Conservation (phyloP, 2,888 invertebrate species). For the Dryococelus australis region DNA sequence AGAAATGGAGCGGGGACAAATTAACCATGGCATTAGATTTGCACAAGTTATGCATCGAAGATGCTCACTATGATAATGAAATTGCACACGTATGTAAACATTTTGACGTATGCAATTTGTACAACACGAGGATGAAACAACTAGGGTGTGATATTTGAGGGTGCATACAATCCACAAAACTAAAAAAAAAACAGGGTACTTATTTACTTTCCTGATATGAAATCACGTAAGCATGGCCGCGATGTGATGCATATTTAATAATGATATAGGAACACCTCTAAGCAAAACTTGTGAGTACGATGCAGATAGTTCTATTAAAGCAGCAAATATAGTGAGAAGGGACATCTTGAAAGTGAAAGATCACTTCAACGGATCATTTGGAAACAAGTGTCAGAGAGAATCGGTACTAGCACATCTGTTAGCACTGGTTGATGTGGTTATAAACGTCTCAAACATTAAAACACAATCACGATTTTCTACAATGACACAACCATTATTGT, state of each 20-base stretch:
- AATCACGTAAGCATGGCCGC: background rate
- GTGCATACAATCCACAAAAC: background rate
- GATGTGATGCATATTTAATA: background rate
- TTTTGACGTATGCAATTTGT: slow-evolving; percentile 17
- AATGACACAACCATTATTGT: slow-evolving; percentile 2
- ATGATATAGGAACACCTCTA: background rate
- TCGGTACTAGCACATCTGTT: slow-evolving; percentile 2
- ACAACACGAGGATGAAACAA: slow-evolving; percentile 18
- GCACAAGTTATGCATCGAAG: background rate
- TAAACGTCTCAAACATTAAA: background rate
- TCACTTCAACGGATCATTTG: slow-evolving; percentile 18
- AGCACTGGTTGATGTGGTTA: slow-evolving; percentile 5
- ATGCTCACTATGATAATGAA: background rate
- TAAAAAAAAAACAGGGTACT: slow-evolving; percentile 4
- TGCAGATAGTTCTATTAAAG: background rate
- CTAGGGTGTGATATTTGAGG: background rate
- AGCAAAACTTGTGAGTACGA: slow-evolving; percentile 18
- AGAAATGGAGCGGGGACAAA: background rate
- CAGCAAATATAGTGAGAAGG: slow-evolving; percentile 21
- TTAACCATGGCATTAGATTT: background rate
- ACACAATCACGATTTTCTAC: background rate
- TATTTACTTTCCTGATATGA: background rate
- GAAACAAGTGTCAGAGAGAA: background rate
- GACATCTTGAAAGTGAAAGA: background rate
- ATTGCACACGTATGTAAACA: background rate